A percentile compares a stretch with the other conserved stretches of the same genome.
Conservation (phyloP, 1,140 invertebrate genomes). For the Eupristina koningsbergeri region DNA sequence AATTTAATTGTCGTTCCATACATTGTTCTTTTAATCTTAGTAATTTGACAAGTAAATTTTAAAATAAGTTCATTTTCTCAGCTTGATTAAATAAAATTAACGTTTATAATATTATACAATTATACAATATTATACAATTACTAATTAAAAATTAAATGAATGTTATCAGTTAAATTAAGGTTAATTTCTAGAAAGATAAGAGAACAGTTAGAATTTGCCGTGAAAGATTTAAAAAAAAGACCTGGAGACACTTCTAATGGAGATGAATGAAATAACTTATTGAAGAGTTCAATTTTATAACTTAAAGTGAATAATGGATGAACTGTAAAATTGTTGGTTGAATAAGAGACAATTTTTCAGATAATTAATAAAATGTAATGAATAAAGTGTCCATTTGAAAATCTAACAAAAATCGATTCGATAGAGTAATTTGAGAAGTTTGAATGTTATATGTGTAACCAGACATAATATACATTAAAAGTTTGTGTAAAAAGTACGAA, state of each 20-base stretch:
- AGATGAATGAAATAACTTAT: slow-evolving; percentile 27
- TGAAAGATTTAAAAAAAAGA: slow-evolving; percentile 1
- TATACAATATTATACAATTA: neutral
- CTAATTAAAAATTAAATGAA: slow-evolving; percentile 8
- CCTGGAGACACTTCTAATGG: slow-evolving; percentile 10
- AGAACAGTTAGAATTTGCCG: neutral
- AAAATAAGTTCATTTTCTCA: neutral
- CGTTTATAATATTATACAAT: too few relatives aligned
- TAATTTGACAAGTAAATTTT: neutral
- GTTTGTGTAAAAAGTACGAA: too few relatives aligned
- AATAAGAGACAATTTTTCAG: slow-evolving; percentile 1
- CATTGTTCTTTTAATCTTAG: neutral
- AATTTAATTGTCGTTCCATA: neutral
- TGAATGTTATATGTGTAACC: too few relatives aligned
- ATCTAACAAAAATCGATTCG: neutral
- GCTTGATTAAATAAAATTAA: neutral
- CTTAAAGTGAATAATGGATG: slow-evolving; percentile 2
- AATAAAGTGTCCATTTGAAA: neutral
- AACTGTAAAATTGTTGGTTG: neutral
- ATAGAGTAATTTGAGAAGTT: too few relatives aligned
- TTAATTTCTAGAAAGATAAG: slow-evolving; percentile 11
- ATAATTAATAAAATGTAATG: neutral
- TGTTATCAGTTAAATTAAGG: slow-evolving; percentile 4
- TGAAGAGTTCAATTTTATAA: neutral
- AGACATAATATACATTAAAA: too few relatives aligned